Evolutionary conservation across 2,797 vertebrate genomes (phyloP).

Genomic region (Spinibarbus caldwelli): DNA sequence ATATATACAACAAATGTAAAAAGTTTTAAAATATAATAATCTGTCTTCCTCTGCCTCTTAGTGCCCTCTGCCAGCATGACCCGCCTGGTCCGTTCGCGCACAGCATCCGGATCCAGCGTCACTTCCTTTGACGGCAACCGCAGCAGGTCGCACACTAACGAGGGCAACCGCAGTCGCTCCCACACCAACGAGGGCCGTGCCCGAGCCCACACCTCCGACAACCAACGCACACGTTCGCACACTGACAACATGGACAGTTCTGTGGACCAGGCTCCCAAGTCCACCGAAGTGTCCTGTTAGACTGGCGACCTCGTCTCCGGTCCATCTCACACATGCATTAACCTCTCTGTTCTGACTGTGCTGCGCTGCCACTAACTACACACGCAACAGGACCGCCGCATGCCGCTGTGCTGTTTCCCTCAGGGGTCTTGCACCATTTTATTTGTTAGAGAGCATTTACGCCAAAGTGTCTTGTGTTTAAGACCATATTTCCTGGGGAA

Average conservation of each 20-base stretch:
- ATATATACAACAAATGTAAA: no score
- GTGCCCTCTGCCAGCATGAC: slow-evolving; percentile 99
- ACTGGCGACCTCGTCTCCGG: slow-evolving; percentile 4
- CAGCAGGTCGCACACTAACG: slow-evolving; percentile 87
- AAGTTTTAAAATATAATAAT: not conserved
- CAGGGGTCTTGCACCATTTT: slow-evolving; percentile 47
- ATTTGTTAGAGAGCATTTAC: slow-evolving; percentile 47
- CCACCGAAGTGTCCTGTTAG: slow-evolving; percentile 97
- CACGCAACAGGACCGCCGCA: slow-evolving; percentile 35
- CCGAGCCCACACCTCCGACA: slow-evolving; percentile 87
- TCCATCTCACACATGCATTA: slow-evolving; percentile 44
- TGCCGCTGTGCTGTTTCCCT: slow-evolving; percentile 49
- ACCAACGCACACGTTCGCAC: slow-evolving; percentile 82
- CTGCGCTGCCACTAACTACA: slow-evolving; percentile 71
- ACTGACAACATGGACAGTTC: slow-evolving; percentile 73
- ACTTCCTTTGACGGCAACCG: slow-evolving; percentile 89
- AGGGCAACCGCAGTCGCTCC: slow-evolving; percentile 85
- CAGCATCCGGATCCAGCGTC: slow-evolving; percentile 91
- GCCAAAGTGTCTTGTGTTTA: slow-evolving; percentile 53
- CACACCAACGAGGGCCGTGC: slow-evolving; percentile 89
- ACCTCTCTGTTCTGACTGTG: slow-evolving; percentile 57
- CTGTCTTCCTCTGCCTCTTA: slow-evolving; percentile 60
- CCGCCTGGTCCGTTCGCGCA: slow-evolving; percentile 93
- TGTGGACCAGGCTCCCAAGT: slow-evolving; percentile 82
- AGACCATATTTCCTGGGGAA: slow-evolving; percentile 21